Conservation (phyloP, 2,888 invertebrate genomes). For the Amphiduros pacificus region DNA sequence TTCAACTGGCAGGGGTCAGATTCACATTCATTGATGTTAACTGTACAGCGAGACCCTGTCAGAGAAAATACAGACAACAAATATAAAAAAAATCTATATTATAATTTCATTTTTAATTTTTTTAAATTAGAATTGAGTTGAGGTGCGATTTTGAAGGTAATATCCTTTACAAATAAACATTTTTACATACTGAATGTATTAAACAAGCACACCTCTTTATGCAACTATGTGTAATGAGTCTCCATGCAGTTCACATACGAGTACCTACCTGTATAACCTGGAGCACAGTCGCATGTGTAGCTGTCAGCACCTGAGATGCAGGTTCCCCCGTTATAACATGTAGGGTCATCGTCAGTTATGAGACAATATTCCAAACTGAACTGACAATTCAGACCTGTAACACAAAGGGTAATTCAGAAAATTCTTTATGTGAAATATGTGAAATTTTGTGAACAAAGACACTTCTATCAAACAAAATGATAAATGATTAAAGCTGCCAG, state of each 20-base stretch:
- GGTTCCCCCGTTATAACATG: constrained; percentile 67
- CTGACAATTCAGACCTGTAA: constrained; percentile 18
- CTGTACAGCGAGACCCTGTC: constrained; percentile 6
- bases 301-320: constrained; percentile 84
- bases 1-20: constrained; percentile 41
- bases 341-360: constrained; percentile 5
- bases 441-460: too few species aligned
- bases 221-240: too few species aligned
- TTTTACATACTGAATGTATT: too few species aligned
- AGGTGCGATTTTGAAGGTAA: too few species aligned
- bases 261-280: constrained; percentile 65
- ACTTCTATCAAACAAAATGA: too few species aligned
- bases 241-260: too few species aligned
- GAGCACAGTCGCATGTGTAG: constrained; percentile 20
- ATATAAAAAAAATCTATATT: neutral
- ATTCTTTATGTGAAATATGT: too few species aligned
- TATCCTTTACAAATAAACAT: too few species aligned
- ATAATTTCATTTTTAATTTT: neutral
- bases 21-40: constrained; percentile 34
- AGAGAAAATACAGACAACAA: neutral
- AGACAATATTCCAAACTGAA: constrained; percentile 7
- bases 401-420: too few species aligned
- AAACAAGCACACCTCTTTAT: too few species aligned
- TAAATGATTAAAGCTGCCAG: too few species aligned
- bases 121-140: too few species aligned